Evolutionary conservation across 2,888 invertebrate genomes (phyloP), one percentile per base, ranked within the genome.

Genomic region (Eupithecia insigniata): DNA sequence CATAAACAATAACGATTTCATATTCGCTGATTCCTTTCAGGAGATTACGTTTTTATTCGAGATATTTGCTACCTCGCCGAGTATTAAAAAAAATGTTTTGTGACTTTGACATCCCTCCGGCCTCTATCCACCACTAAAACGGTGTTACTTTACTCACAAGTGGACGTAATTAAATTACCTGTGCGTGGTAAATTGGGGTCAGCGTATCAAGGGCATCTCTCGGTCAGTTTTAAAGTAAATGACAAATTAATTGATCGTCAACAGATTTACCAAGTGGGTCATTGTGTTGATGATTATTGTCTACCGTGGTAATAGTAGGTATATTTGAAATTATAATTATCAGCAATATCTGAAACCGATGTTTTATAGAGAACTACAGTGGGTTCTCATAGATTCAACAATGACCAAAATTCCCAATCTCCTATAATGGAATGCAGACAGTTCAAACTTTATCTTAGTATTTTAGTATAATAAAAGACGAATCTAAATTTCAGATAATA

Each of bases 171-270:
- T 80, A 18, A 76, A 79, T 78, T 78, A 80, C 72, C 70, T 72
- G 46, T 46, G 71, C 28, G 69, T 67, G 67, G 73, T 67, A 76
- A 69, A 80, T 79, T 79, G 78, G 77, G 80, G 80, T 80, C 75
- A 78, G 72, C 67, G 67, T 76, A 77, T 77, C 76, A 78, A 80
- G 79, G 79, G 74, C 79, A 68, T 36, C 67, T 66, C 70, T 66
- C 51, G 65, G 39, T 58, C 43, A 60, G 68, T 64, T 68, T 64
- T 71, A 32, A 34, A 62, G 39, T 62, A 64, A 71, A 74, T 74
- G 66, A 75, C 66, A 72, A 67, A 71, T 64, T 75, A 69, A 71
- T 71, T 71, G 66, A 71, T 71, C 67, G 46, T 74, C 71, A 71
- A 69, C 74, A 74, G 64, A 74, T 74, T 71, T 69, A 39, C 22